These are phyloP conservation scores for Peromyscus nudipes DNA, from an alignment of 2,797 vertebrate species.

Conservation along the genomic window DNA sequence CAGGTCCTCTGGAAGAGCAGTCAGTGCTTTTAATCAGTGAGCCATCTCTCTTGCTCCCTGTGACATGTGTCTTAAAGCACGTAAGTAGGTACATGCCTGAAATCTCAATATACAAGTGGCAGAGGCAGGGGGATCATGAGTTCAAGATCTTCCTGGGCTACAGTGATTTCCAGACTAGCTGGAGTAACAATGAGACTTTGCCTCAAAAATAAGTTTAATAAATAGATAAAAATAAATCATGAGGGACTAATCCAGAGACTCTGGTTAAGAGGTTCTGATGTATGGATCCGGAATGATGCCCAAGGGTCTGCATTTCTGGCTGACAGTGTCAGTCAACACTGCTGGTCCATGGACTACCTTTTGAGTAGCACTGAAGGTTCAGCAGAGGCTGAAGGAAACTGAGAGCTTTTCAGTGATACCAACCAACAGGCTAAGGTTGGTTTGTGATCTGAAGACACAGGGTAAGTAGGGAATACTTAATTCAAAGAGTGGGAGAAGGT, in stretches of 20 bases:
- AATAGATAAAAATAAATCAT: background rate
- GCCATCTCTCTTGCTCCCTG: too few relatives aligned
- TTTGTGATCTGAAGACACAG: background rate
- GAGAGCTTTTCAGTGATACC: background rate
- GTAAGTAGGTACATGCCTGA: background rate
- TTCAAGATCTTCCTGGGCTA: background rate
- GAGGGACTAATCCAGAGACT: background rate
- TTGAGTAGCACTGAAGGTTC: background rate
- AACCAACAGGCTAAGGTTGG: background rate
- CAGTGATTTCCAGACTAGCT: background rate
- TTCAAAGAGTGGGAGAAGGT: background rate
- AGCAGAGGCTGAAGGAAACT: background rate
- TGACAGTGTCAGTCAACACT: background rate
- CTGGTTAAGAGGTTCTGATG: background rate
- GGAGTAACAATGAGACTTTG: background rate
- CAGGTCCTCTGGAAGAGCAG: too few relatives aligned
- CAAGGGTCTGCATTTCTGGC: background rate
- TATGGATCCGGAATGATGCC: background rate
- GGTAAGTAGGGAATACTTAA: background rate
- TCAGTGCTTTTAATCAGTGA: too few relatives aligned
- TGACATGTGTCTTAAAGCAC: background rate
- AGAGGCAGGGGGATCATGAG: background rate
- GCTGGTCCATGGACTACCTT: background rate
- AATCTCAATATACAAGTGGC: background rate
- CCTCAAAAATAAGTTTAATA: background rate